Evolutionary conservation across 2,113 vertebrate genomes (phyloP), one percentile per base, ranked within the genome.

Genomic region (Tragelaphus imberbis): DNA sequence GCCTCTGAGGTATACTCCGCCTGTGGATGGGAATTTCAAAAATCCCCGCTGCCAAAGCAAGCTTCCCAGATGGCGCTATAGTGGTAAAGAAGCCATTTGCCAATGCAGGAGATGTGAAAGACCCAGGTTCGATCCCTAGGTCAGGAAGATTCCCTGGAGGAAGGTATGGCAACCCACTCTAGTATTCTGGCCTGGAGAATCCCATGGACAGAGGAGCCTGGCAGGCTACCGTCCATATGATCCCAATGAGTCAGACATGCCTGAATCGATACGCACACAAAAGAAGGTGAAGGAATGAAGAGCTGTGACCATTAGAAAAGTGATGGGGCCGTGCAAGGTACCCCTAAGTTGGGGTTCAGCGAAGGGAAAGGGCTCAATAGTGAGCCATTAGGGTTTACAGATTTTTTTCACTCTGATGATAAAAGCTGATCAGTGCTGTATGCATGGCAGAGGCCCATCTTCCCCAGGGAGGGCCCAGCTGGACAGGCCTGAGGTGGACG

Each of bases 1-100:
- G 92, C 53, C 23, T 40, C 55, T 2, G 13, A 21, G 30, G 12
- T 36, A 25, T 59, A 33, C 9, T 12, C 65, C 0, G 0, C 3
- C 10, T 0, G 6, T 13, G 14, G 33, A 7, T 2, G 12, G 30
- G 40, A 51, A 88, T 25, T 95, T 90, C 51, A 84, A 93, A 94
- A 91, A 88, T 55, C 3, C 68, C 10, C 6, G 10, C 68, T 40
- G 19, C 68, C n/a, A 23, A 75, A 75, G 68, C 5, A 75, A 40
- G 68, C 19, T 40, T 75, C 19, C 68, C n/a, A 3, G n/a, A 36
- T 6, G 11, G 68, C n/a, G 25, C 68, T 23, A 71, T 23, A 71
- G n/a, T 36, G 19, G 65, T 36, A 71, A 71, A 40, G n/a, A 23
- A 71, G 68, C 19, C 68, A 36, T 36, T 36, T 75, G 68, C 68